A percentile compares a stretch with the other conserved stretches of the same genome.
Evolutionary conservation across 1,140 invertebrate species (phyloP).

Genomic region (Drosophila prosaltans): DNA sequence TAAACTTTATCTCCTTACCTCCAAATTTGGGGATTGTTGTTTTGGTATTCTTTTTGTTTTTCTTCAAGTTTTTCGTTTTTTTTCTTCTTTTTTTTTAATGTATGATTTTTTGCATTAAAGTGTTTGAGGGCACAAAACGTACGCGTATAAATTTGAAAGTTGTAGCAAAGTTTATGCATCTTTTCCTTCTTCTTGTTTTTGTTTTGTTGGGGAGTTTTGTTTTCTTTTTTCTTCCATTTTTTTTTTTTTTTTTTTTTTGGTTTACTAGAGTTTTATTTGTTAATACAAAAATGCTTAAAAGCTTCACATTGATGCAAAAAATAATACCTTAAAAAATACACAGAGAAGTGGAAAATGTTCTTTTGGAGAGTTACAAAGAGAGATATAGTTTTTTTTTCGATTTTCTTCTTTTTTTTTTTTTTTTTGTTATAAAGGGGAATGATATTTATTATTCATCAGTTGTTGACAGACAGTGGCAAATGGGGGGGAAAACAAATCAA

Average conservation of each 20-base stretch:
- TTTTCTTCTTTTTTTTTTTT: conserved; percentile 5
- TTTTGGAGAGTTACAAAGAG: conserved; percentile 60
- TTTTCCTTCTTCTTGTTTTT: conserved; percentile 38
- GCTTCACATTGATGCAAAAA: conserved; percentile 77
- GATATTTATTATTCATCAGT: neutral
- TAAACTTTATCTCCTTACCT: conserved; percentile 52
- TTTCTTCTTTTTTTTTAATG: conserved; percentile 38
- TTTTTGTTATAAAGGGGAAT: no score
- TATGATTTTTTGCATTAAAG: conserved; percentile 71
- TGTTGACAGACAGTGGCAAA: no score
- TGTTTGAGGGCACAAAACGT: conserved; percentile 69
- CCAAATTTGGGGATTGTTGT: conserved; percentile 39
- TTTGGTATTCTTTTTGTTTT: conserved; percentile 17
- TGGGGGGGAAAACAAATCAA: no score
- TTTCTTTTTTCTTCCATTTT: conserved; percentile 15
- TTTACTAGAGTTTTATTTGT: conserved; percentile 62
- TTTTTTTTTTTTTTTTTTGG: conserved; percentile 51
- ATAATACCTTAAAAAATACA: conserved; percentile 75
- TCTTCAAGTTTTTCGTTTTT: conserved; percentile 32
- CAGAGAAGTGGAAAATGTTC: conserved; percentile 60
- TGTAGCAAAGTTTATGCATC: conserved; percentile 65
- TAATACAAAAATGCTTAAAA: conserved; percentile 75
- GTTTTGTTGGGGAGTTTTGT: conserved; percentile 16
- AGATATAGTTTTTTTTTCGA: conserved; percentile 41
- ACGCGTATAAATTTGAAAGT: conserved; percentile 75